Conservation (phyloP, 2,113 vertebrate species). For the Sardina pilchardus region DNA sequence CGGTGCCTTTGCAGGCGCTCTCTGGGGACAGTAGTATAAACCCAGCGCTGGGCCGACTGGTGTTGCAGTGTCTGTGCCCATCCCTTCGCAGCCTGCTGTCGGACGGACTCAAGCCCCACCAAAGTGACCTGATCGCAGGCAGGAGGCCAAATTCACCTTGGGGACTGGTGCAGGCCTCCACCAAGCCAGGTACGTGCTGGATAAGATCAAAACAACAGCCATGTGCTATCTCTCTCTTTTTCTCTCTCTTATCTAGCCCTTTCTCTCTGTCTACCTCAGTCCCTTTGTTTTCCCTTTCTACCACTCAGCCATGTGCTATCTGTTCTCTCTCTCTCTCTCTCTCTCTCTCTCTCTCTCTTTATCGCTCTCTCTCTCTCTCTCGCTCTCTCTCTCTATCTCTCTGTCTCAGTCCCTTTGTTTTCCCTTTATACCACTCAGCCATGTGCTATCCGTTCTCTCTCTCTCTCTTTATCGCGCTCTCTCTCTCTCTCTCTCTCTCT, state of each 20-base stretch:
- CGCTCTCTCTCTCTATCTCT: too few relatives aligned
- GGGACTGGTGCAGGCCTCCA: slow-evolving; percentile 88
- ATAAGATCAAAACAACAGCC: not conserved
- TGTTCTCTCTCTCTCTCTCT: too few relatives aligned
- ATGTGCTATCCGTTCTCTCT: too few relatives aligned
- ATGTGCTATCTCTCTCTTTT: not conserved
- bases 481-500: too few relatives aligned
- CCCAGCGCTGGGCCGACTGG: slow-evolving; percentile 86
- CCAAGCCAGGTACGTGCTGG: slow-evolving; percentile 76
- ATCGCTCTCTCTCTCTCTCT: too few relatives aligned
- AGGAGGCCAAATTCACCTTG: slow-evolving; percentile 87
- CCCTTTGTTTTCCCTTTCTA: not conserved
- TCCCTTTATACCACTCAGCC: too few relatives aligned
- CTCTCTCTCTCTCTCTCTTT: too few relatives aligned
- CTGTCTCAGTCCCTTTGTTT: too few relatives aligned
- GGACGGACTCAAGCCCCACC: slow-evolving; percentile 89
- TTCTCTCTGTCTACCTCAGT: not conserved
- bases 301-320: too few relatives aligned
- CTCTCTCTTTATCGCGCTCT: too few relatives aligned
- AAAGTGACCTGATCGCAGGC: slow-evolving; percentile 92
- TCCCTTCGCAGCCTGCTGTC: slow-evolving; percentile 83
- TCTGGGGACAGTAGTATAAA: slow-evolving; percentile 91
- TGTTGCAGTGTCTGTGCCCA: slow-evolving; percentile 88
- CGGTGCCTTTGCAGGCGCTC: slow-evolving; percentile 76
- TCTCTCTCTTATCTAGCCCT: not conserved